These are phyloP conservation scores for Enoplosus armatus DNA, from an alignment of 2,797 vertebrate species.

Conservation along the genomic window DNA sequence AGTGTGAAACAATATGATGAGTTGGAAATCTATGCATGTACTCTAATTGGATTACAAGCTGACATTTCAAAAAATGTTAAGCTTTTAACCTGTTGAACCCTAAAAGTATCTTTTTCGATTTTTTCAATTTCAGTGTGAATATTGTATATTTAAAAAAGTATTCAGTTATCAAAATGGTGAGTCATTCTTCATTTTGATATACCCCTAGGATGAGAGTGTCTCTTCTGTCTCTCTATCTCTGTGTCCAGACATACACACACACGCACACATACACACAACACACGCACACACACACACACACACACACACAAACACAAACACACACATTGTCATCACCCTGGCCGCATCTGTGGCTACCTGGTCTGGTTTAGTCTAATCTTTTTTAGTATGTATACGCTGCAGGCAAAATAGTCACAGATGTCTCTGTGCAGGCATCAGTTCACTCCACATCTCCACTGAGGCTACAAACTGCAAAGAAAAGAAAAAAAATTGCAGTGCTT, in stretches of 20 bases:
- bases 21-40: slow-evolving; percentile 24
- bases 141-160: slow-evolving; percentile 8
- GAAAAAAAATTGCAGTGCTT: slow-evolving; percentile 22
- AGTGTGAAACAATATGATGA: slow-evolving; percentile 18
- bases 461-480: slow-evolving; percentile 29
- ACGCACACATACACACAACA: no score
- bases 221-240: slow-evolving; percentile 21
- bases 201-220: slow-evolving; percentile 15
- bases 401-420: slow-evolving; percentile 68
- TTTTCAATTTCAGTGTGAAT: slow-evolving; percentile 16
- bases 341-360: slow-evolving; percentile 68
- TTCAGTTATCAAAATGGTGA: slow-evolving; percentile 25
- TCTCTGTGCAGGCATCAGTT: slow-evolving; percentile 54
- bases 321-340: slow-evolving; percentile 37
- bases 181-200: slow-evolving; percentile 21
- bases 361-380: slow-evolving; percentile 60
- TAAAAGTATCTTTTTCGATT: not conserved
- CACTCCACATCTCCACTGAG: slow-evolving; percentile 48
- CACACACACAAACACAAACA: slow-evolving; percentile 4
- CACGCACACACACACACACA: slow-evolving; percentile 19
- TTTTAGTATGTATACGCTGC: slow-evolving; percentile 60
- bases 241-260: slow-evolving; percentile 32
- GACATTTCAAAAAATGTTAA: slow-evolving; percentile 33
- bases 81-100: slow-evolving; percentile 20
- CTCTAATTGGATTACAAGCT: slow-evolving; percentile 14